phyloP scores from a whole-genome alignment of 2,113 vertebrate species.

The Myanophis thanlyinensis region DNA sequence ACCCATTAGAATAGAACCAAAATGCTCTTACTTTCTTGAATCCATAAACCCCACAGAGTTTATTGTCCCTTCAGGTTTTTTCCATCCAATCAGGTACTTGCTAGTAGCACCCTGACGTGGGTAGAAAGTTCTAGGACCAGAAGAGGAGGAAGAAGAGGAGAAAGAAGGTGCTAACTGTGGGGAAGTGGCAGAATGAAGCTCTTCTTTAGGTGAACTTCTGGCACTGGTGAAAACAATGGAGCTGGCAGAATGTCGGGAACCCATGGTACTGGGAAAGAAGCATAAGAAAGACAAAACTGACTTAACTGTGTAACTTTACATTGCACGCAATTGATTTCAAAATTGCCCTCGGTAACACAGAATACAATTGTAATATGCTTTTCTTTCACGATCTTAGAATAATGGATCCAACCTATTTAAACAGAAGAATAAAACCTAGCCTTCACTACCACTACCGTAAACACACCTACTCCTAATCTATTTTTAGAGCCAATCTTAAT shows the following conservation, averaged over 20 bases:
- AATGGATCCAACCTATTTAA: not conserved
- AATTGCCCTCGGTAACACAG: not conserved
- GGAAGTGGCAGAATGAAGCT: conserved; percentile 82
- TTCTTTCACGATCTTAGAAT: not conserved
- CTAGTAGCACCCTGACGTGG: conserved; percentile 97
- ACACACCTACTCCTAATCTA: not conserved
- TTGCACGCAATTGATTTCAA: conserved; percentile 3
- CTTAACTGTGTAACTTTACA: not conserved
- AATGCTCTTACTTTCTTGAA: conserved; percentile 89
- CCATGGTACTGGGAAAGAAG: conserved; percentile 74
- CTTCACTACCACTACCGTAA: not conserved
- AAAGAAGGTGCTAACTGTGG: conserved; percentile 77
- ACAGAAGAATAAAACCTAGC: not conserved
- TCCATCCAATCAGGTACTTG: conserved; percentile 99
- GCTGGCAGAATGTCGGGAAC: conserved; percentile 86
- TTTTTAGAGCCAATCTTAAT: not conserved
- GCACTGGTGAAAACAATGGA: conserved; percentile 79
- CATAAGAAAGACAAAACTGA: conserved; percentile 57
- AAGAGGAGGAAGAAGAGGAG: conserved; percentile 86
- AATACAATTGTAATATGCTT: not conserved
- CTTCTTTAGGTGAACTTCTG: conserved; percentile 91
- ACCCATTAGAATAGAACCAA: conserved; percentile 42
- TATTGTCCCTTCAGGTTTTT: conserved; percentile 97
- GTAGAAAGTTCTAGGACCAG: conserved; percentile 96
- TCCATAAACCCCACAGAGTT: conserved; percentile 99